These are phyloP conservation scores for Lasiurus borealis DNA, from an alignment of 2,113 vertebrate genomes.

Conservation along the genomic window DNA sequence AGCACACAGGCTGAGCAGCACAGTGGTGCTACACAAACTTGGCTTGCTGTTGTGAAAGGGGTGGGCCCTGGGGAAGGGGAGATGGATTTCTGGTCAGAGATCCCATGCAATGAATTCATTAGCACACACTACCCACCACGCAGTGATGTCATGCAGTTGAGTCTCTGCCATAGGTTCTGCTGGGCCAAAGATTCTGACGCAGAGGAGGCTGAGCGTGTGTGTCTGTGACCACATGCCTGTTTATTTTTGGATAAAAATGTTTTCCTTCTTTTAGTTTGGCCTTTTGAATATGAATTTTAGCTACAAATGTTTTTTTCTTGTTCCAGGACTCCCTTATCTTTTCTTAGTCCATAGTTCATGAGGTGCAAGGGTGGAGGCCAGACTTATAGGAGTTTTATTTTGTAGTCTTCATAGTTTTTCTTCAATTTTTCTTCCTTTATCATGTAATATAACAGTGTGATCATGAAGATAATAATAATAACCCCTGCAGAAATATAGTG, in stretches of 20 bases:
- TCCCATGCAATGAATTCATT: constrained; percentile 46
- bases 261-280: neutral
- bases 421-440: neutral
- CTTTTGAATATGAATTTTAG: constrained; percentile 13
- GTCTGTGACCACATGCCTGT: neutral
- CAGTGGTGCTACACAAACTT: neutral
- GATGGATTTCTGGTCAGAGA: constrained; percentile 43
- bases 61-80: neutral
- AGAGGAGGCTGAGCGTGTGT: neutral
- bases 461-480: neutral
- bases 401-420: neutral
- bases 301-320: neutral
- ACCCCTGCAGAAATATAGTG: neutral
- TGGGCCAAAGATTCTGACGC: neutral
- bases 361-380: neutral
- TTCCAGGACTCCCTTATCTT: neutral
- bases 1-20: constrained; percentile 35
- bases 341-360: neutral
- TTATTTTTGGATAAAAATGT: neutral
- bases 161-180: neutral
- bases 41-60: neutral
- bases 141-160: neutral
- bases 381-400: neutral
- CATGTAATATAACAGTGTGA: neutral
- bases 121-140: neutral